Percentiles rank a stretch among this genome's conserved stretches.
Conservation (phyloP, 2,888 invertebrate species). For the Xanthorhoe spadicearia region DNA sequence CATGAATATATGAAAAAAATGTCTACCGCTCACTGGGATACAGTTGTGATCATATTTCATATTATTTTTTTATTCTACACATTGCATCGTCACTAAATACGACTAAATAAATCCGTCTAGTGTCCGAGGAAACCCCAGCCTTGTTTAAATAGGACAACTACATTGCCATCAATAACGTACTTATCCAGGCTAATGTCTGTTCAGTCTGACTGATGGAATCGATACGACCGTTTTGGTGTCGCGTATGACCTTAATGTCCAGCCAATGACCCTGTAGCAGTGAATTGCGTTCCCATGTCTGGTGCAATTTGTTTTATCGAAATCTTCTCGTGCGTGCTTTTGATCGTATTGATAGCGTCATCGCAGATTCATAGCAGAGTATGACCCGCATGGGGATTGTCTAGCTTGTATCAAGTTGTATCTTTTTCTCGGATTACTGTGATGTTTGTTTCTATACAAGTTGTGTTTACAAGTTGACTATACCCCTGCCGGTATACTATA, state of each 20-base stretch:
- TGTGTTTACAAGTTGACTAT: too few relatives aligned
- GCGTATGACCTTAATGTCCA: slow-evolving; percentile 38
- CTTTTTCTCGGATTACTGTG: too few relatives aligned
- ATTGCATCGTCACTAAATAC: not conserved
- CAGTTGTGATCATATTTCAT: too few relatives aligned
- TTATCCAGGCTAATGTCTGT: slow-evolving; percentile 37
- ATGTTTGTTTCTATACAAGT: too few relatives aligned
- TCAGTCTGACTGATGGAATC: slow-evolving; percentile 40
- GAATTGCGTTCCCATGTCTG: slow-evolving; percentile 24
- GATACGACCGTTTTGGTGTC: slow-evolving; percentile 33
- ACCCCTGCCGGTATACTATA: not conserved
- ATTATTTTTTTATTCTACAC: too few relatives aligned
- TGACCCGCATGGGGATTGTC: too few relatives aligned
- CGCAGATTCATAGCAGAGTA: not conserved
- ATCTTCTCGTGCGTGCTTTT: slow-evolving; percentile 4
- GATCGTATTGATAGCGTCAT: not conserved
- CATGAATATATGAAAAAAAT: too few relatives aligned
- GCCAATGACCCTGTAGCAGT: slow-evolving; percentile 40
- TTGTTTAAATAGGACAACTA: slow-evolving; percentile 21
- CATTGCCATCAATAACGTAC: slow-evolving; percentile 26
- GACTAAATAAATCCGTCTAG: not conserved
- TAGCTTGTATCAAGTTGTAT: too few relatives aligned
- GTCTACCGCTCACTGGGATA: too few relatives aligned
- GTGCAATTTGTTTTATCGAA: slow-evolving; percentile 22
- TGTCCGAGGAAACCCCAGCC: slow-evolving; percentile 9